Evolutionary conservation across 1,140 invertebrate species (phyloP), one percentile per base, ranked within the genome.

Genomic region (Daktulosphaira vitifoliae): DNA sequence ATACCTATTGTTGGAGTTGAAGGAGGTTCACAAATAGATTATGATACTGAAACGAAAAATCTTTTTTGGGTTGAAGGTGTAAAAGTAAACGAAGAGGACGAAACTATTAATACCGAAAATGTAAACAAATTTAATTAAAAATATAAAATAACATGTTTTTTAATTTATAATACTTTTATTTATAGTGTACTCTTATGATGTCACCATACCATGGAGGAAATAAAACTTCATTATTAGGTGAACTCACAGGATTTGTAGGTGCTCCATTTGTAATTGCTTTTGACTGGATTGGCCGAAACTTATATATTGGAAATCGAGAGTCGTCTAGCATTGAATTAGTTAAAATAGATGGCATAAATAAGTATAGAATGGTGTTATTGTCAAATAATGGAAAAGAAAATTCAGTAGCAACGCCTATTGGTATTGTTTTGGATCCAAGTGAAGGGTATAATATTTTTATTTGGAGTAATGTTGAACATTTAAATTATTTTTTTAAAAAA

Each of bases 211-310:
- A 84, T 48, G 91, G 90, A 13, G 90, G 90, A 2, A 96, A 96
- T 69, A 85, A 85, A 72, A 89, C 87, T 0, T 84, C 89, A 71
- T 89, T 97, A 72, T 80, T 94, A 0, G 83, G 82, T 71, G 74
- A 74, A 5, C 87, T 90, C 65, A 82, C 82, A 6, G 91, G 92
- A 7, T 83, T 96, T 29, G 86, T 96, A 25, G 94, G 95, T 0
- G 85, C 90, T 0, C 90, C 94, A 1, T 91, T 90, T 46, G 83
- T 89, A 1, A 83, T 98, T 29, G 94, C 94, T 0, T 89, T 96
- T 72, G 96, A 98, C 73, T 98, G 95, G 94, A 79, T 98, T 26
- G 93, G 94, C 8, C 78, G 93, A 39, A 99, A 98, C 76, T 73
- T 99, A 7, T 98, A 90, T 72, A 86, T 98, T 70, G 94, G 92